Evolutionary conservation across 2,888 invertebrate genomes (phyloP).

Genomic region (Cantharis flavilabris): DNA sequence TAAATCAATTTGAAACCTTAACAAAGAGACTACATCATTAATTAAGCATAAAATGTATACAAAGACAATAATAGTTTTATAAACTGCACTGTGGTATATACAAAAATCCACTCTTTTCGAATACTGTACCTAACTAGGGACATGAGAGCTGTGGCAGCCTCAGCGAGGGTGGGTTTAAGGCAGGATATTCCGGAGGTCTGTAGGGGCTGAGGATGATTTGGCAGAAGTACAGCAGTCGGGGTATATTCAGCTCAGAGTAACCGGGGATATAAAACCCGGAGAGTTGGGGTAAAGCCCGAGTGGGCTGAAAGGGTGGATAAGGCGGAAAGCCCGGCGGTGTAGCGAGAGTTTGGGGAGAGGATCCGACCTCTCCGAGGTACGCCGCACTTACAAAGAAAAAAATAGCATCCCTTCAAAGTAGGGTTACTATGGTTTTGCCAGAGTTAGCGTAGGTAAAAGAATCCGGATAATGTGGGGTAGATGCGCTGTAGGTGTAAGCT

Average conservation of each 20-base stretch:
- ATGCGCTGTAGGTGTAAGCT: constrained; percentile 21
- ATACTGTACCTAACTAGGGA: constrained; percentile 43
- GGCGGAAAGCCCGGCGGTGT: constrained; percentile 38
- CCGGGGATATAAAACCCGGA: constrained; percentile 51
- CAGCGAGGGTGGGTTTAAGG: constrained; percentile 41
- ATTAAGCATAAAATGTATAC: neutral
- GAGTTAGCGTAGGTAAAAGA: constrained; percentile 32
- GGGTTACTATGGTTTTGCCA: constrained; percentile 44
- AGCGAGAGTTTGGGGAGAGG: constrained; percentile 39
- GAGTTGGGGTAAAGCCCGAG: constrained; percentile 36
- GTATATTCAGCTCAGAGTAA: constrained; percentile 50
- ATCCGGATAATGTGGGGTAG: constrained; percentile 30
- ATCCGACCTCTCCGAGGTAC: constrained; percentile 42
- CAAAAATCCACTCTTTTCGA: constrained; percentile 39
- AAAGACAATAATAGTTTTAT: neutral
- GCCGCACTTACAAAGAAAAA: constrained; percentile 39
- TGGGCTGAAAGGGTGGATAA: constrained; percentile 36
- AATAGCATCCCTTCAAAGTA: constrained; percentile 41
- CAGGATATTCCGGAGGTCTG: constrained; percentile 51
- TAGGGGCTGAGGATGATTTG: constrained; percentile 55
- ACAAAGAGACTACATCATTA: neutral
- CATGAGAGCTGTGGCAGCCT: constrained; percentile 42
- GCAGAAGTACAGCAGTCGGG: constrained; percentile 52
- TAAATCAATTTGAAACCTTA: neutral
- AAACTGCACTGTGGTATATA: neutral